Evolutionary conservation across 2,797 vertebrate genomes (phyloP), one percentile per base, ranked within the genome.

Genomic region (Vespertilio murinus): DNA sequence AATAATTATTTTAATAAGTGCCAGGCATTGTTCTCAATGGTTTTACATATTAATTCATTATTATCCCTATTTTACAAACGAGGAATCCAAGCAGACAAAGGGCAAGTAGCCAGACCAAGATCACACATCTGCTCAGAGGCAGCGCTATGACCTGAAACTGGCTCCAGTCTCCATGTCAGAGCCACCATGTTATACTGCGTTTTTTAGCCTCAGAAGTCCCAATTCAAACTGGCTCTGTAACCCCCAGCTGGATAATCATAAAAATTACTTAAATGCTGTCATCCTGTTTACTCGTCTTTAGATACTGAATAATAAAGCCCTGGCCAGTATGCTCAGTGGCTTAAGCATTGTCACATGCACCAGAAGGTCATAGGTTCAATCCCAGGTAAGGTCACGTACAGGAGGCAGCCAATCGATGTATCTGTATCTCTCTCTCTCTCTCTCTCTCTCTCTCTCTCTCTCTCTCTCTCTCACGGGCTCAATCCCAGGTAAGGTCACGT

Each of bases 241-340:
- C 77, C 33, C 79, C 22, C 42, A 71, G 42, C 33, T 52, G 30
- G 9, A 33, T 88, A 56, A 91, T 67, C 33, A 65, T 83, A 5
- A 28, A 82, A 96, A 65, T 40, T 90, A 85, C n/a, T 80, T 67
- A 93, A 86, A 77, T 5, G 52, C 49, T 79, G 83, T 85, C 30
- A 78, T 52, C 8, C 73, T 81, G 35, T 85, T 90, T 94, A 40
- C 45, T 90, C 30, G 35, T 83, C 91, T 90, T 91, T 70, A 87
- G 74, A 91, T 92, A 40, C 1, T 91, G 9, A 88, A 64, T 91
- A 91, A 91, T 77, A 89, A 89, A 92, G 17, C 64, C 64, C 8
- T 65, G 64, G 8, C n/a, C n/a, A 33, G n/a, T 65, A n/a, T 35
- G 64, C 64, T 67, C 64, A 67, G 59, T 61, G 28, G 25, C 59